Evolutionary conservation across 2,888 invertebrate genomes (phyloP), one percentile per base, ranked within the genome.

Genomic region (Diloba caeruleocephala): DNA sequence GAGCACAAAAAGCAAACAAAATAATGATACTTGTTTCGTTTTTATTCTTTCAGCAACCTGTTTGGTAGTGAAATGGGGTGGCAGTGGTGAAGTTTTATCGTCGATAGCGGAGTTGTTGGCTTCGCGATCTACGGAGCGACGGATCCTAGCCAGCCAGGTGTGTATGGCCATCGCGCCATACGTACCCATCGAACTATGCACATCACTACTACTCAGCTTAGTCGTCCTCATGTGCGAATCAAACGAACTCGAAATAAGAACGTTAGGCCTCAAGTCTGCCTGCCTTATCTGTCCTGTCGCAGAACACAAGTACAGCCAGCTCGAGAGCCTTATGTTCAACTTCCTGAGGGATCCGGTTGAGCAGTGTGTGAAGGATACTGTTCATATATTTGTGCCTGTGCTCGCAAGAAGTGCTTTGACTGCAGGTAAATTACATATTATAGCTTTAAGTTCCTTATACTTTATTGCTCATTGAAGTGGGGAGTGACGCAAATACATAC

Each of bases 211-310:
- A 8, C 85, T 93, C 7, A 94, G 94, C 55, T 72, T 94, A 14
- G 91, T 92, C 0, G 52, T 88, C 21, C 78, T 93, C 7, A 94
- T 94, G 94, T 93, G 93, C 29, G 94, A 93, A 52, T 91, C 92
- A 0, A 89, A 86, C 39, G 94, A 94, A 62, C 54, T 78, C 0
- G 91, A 92, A 43, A 87, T 94, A 8, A 74, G 93, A 26, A 69
- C 78, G 23, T 67, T 92, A 3, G 94, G 93, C 0, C 68, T 94
- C 0, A 90, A 89, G 49, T 80, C 92, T 0, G 91, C 92, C 1
- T 90, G 90, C 48, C 65, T 93, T 0, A 85, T 92, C 51, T 90
- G 90, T 55, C 89, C 92, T 0, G 89, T 92, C 0, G 89, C 91
- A 0, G 89, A 91, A 12, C 88, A 92, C 51, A 93, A 93, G 57